phyloP scores from a whole-genome alignment of 2,113 vertebrate species.

The Cryptomyrus ogoouensis region DNA sequence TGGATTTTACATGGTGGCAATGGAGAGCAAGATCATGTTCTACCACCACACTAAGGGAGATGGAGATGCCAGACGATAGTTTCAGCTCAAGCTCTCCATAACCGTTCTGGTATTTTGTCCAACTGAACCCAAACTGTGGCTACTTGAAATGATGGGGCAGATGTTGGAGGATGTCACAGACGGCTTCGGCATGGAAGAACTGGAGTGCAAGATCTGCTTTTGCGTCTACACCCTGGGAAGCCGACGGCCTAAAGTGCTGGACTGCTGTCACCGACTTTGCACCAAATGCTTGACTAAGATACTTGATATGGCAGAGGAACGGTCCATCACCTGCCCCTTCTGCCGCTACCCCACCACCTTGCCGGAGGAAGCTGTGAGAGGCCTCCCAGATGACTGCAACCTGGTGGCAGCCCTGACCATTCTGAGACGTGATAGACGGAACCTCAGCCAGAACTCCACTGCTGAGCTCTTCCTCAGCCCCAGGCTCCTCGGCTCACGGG shows the following conservation, averaged over 20 bases:
- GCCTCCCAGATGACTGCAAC: slow-evolving; percentile 73
- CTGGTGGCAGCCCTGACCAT: slow-evolving; percentile 68
- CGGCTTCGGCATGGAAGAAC: slow-evolving; percentile 59
- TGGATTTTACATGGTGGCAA: not conserved
- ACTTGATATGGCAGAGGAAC: slow-evolving; percentile 65
- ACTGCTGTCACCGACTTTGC: slow-evolving; percentile 72
- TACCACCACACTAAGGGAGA: not conserved
- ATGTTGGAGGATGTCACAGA: slow-evolving; percentile 51
- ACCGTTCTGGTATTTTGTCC: not conserved
- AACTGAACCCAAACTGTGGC: not conserved
- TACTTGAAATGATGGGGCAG: slow-evolving; percentile 54
- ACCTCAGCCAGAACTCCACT: slow-evolving; percentile 59
- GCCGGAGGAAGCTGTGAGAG: slow-evolving; percentile 63
- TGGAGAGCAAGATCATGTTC: not conserved
- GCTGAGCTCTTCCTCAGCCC: slow-evolving; percentile 72
- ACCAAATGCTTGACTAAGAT: slow-evolving; percentile 76
- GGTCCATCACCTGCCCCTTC: slow-evolving; percentile 69
- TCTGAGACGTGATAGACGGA: slow-evolving; percentile 61
- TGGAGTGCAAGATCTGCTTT: slow-evolving; percentile 79
- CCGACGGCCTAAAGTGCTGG: slow-evolving; percentile 71
- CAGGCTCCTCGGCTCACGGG: slow-evolving; percentile 65
- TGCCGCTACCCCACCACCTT: slow-evolving; percentile 71
- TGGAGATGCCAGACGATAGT: not conserved
- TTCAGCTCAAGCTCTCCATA: not conserved
- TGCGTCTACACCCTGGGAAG: slow-evolving; percentile 68